These are phyloP conservation scores for Monodelphis domestica DNA, from an alignment of 2,797 vertebrate species.

Conservation along the genomic window DNA sequence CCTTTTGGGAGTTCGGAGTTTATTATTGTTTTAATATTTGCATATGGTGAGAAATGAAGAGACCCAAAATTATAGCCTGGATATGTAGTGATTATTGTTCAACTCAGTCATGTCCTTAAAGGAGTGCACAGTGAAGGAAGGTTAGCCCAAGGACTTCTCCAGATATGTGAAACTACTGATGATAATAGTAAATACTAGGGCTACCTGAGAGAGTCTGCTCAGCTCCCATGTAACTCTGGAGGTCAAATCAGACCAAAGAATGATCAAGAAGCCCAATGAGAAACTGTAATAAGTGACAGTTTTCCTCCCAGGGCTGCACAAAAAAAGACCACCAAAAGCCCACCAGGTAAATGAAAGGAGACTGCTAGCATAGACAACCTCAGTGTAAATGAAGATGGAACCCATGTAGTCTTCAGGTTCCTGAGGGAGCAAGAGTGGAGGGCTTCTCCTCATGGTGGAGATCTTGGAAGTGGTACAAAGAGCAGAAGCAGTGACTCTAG, in stretches of 20 bases:
- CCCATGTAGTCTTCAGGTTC: not conserved
- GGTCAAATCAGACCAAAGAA: not conserved
- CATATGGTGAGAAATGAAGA: not conserved
- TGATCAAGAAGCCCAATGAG: not conserved
- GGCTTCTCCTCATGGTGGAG: not conserved
- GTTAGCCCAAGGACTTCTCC: not conserved
- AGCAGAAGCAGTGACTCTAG: not conserved
- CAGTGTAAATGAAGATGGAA: not conserved
- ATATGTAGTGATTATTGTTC: not conserved
- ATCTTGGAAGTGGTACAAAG: not conserved
- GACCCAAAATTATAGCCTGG: rapidly evolving
- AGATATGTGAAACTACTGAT: not conserved
- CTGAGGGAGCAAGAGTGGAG: not conserved
- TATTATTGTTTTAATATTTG: not conserved
- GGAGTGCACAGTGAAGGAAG: not conserved
- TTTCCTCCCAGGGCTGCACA: not conserved
- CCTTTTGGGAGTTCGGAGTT: not conserved
- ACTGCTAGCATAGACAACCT: not conserved
- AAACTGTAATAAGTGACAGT: not conserved
- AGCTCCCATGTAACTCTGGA: not conserved
- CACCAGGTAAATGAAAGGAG: not conserved
- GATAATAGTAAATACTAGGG: not conserved
- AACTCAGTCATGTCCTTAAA: not conserved
- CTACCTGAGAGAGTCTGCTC: not conserved
- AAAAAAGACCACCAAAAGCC: not conserved